Percentiles rank a stretch among this genome's conserved stretches.
phyloP scores from a whole-genome alignment of 1,140 invertebrate genomes.

The Drosophila nannoptera region DNA sequence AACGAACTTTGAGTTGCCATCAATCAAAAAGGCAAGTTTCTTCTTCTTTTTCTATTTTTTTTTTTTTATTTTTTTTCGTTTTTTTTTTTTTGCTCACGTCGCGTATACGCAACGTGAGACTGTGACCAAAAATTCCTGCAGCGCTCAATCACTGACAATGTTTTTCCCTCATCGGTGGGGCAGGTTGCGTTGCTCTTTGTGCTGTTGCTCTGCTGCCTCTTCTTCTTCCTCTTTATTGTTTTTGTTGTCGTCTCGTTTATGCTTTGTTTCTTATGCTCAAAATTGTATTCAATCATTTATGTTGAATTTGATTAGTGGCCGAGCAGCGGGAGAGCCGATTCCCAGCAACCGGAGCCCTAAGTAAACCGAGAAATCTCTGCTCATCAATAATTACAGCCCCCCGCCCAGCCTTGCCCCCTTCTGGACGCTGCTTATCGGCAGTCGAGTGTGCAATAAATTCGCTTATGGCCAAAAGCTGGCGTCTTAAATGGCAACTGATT shows the following conservation, averaged over 20 bases:
- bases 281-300: slow-evolving; percentile 76
- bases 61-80: slow-evolving; percentile 5
- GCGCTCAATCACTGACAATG: slow-evolving; percentile 72
- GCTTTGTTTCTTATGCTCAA: slow-evolving; percentile 51
- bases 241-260: neutral
- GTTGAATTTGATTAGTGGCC: slow-evolving; percentile 71
- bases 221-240: neutral
- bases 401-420: neutral
- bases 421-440: slow-evolving; percentile 9
- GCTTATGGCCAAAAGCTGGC: slow-evolving; percentile 64
- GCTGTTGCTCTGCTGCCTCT: neutral
- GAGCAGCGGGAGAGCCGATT: slow-evolving; percentile 4
- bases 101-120: slow-evolving; percentile 37
- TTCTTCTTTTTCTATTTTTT: neutral
- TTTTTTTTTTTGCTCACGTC: slow-evolving; percentile 23
- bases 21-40: slow-evolving; percentile 37
- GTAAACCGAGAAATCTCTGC: slow-evolving; percentile 37
- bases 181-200: neutral
- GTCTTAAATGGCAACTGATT: slow-evolving; percentile 75
- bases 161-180: neutral
- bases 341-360: slow-evolving; percentile 36
- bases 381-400: slow-evolving; percentile 61
- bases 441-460: slow-evolving; percentile 64
- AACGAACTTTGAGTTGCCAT: slow-evolving; percentile 44
- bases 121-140: slow-evolving; percentile 8